Base-by-base conservation (phyloP, 1,140 invertebrate species). In the Drosophila parabipectinata region DNA sequence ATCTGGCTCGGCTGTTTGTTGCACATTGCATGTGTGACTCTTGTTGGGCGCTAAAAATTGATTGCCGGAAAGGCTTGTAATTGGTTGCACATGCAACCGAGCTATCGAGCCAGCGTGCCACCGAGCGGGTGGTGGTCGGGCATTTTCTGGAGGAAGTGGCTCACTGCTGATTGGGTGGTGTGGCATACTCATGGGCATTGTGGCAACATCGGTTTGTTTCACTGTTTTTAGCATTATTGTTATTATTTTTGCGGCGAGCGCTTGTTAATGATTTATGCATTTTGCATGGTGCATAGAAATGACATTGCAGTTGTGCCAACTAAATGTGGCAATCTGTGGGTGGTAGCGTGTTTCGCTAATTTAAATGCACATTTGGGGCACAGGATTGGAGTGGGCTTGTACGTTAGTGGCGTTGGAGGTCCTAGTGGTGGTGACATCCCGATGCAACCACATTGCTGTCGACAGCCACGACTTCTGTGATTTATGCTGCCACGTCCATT, bases 301-400 rank as follows among this genome's bases (percentile, higher is more conserved):
- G 82, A 66, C 82, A 87, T 69, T 69, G 66, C 44, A 56, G 51
- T 66, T 66, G 63, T 58, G 69, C 32, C 28, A 47, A 24, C 18
- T 14, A 61, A 44, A 26, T 62, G 41, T 30, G 56, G 51, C n/a
- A 37, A 44, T 15, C 14, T 15, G 14, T 44, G 15, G 45, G 32
- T 4, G 7, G n/a, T 28, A n/a, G 48, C 12, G 12, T n/a, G 44
- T 47, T 47, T 26, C 61, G 83, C 82, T 88, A 87, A 88, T 87
- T 87, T 88, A 88, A 87, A 87, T 87, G 82, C 83, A 88, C 82
- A 87, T 87, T 87, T 87, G 82, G 82, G 82, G 34, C 82, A 88
- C 67, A 53, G 34, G 44, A 37, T 47, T n/a, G 21, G 28, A 15
- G 18, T 45, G 55, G n/a, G 14, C 12, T 9, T 48, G 10, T 14